These are phyloP conservation scores for Sebastes iracundus DNA, from an alignment of 2,797 vertebrate species.

Conservation along the genomic window DNA sequence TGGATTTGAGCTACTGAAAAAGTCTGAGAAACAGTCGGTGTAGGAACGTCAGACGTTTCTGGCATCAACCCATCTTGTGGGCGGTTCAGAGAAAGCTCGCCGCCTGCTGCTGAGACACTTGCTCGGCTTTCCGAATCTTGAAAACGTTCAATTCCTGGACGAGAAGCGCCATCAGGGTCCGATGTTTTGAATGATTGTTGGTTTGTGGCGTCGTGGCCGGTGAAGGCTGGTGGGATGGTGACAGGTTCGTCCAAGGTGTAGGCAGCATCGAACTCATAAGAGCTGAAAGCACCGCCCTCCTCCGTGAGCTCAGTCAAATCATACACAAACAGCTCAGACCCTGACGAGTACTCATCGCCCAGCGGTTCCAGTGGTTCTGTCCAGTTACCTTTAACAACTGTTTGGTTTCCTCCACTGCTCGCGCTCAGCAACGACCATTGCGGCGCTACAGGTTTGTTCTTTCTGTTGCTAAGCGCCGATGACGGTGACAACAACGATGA, in stretches of 20 bases:
- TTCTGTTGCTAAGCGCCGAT: slow-evolving; percentile 67
- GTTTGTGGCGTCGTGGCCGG: not conserved
- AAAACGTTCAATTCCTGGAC: slow-evolving; percentile 13
- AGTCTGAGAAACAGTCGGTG: not conserved
- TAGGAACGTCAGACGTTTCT: not conserved
- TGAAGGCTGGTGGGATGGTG: not conserved
- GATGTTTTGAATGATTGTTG: not conserved
- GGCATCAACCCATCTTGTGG: not conserved
- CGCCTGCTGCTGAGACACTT: not conserved
- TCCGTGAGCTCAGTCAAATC: slow-evolving; percentile 51
- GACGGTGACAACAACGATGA: not conserved
- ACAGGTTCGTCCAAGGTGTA: slow-evolving; percentile 53
- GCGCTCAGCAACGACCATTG: slow-evolving; percentile 40
- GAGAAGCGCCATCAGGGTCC: not conserved
- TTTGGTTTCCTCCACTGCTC: slow-evolving; percentile 23
- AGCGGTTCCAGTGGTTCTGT: slow-evolving; percentile 13
- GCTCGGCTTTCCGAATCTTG: not conserved
- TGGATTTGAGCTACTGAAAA: slow-evolving; percentile 35
- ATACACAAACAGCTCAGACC: slow-evolving; percentile 58
- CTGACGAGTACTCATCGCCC: slow-evolving; percentile 51
- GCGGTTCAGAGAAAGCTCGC: slow-evolving; percentile 11
- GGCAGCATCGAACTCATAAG: slow-evolving; percentile 63
- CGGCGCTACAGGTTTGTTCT: slow-evolving; percentile 72
- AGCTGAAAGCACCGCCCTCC: slow-evolving; percentile 23
- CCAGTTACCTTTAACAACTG: slow-evolving; percentile 20